These are phyloP conservation scores for Okamejei kenojei DNA, from an alignment of 2,797 vertebrate species.

Conservation along the genomic window DNA sequence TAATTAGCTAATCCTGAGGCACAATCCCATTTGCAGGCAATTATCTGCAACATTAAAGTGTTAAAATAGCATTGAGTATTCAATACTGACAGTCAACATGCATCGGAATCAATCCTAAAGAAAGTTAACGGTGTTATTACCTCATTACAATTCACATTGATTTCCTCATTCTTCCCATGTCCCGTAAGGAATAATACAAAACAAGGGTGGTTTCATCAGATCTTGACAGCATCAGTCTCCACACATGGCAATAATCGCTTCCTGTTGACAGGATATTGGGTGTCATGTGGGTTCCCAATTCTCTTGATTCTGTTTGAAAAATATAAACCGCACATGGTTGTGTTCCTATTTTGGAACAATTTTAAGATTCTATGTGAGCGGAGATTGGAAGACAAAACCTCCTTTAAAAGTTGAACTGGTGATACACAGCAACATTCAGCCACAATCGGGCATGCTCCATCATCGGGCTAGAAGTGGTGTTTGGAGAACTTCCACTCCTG, in stretches of 20 bases:
- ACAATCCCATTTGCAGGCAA: not conserved
- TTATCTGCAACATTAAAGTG: not conserved
- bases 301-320: not conserved
- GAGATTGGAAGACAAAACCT: not conserved
- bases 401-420: not conserved
- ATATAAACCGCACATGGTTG: not conserved
- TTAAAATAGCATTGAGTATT: not conserved
- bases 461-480: not conserved
- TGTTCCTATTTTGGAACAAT: constrained; percentile 11
- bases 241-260: not conserved
- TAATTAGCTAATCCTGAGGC: not conserved
- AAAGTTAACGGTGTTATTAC: not conserved
- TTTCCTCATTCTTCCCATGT: not conserved
- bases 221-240: not conserved
- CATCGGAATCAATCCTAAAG: not conserved
- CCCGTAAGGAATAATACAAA: not conserved
- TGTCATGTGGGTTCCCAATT: not conserved
- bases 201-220: not conserved
- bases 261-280: constrained; percentile 19
- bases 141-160: not conserved
- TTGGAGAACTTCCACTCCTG: not conserved
- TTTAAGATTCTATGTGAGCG: not conserved
- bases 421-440: not conserved
- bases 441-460: not conserved
- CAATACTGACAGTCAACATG: not conserved